phyloP scores from a whole-genome alignment of 2,797 vertebrate genomes.

The Myoxocephalus aenaeus region DNA sequence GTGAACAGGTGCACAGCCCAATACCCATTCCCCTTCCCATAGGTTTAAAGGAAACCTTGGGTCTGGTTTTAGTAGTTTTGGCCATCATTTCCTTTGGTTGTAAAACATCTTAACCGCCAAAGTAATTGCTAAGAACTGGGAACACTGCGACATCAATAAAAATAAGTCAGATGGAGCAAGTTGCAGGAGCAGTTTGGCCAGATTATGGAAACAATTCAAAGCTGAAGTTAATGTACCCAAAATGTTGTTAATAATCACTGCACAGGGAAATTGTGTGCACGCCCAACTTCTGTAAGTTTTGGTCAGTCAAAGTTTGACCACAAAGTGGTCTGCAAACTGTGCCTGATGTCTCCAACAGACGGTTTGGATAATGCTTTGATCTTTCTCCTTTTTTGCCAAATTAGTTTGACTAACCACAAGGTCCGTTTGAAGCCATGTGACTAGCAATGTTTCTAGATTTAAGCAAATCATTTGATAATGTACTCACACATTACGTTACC shows the following conservation, averaged over 20 bases:
- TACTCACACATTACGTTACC: not conserved
- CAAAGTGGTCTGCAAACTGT: not conserved
- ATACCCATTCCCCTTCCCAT: not conserved
- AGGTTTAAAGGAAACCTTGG: not conserved
- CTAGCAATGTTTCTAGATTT: not conserved
- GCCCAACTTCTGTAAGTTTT: not conserved
- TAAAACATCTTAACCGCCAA: not conserved
- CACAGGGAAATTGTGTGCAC: not conserved
- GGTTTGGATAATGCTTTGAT: not conserved
- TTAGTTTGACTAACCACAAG: not conserved
- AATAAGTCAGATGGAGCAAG: not conserved
- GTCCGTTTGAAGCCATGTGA: not conserved
- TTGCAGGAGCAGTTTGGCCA: not conserved
- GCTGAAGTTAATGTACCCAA: not conserved
- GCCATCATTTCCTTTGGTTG: not conserved
- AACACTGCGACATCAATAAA: not conserved
- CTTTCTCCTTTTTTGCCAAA: not conserved
- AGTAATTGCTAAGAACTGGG: not conserved
- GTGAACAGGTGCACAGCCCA: not conserved
- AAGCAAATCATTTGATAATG: not conserved
- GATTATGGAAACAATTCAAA: not conserved
- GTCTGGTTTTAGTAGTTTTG: not conserved
- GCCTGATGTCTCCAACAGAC: not conserved
- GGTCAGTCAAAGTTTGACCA: not conserved
- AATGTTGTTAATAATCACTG: not conserved